phyloP scores from a whole-genome alignment of 2,113 vertebrate species.

The Corvus hawaiiensis region DNA sequence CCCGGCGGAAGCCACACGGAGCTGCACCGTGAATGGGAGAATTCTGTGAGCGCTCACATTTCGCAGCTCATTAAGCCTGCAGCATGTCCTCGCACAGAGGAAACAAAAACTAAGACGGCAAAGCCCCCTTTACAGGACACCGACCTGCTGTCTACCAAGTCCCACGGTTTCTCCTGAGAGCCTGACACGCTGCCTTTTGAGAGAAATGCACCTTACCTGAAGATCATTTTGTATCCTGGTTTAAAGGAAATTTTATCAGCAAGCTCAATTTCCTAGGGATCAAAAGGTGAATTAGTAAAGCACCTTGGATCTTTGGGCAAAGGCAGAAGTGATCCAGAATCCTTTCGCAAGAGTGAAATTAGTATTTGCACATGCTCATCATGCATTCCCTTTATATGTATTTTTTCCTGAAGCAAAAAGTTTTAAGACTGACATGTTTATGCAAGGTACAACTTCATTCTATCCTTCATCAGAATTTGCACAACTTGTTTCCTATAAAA shows the following conservation, averaged over 20 bases:
- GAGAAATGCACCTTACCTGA: neutral
- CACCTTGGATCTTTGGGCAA: neutral
- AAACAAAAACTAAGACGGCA: neutral
- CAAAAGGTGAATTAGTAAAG: neutral
- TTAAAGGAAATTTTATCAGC: neutral
- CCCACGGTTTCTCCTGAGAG: neutral
- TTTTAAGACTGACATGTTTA: neutral
- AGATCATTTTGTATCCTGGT: neutral
- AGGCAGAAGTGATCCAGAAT: neutral
- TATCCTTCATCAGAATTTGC: neutral
- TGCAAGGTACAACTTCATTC: neutral
- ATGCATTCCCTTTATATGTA: neutral
- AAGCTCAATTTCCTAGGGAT: neutral
- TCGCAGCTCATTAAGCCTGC: constrained; percentile 9
- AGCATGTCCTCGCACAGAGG: neutral
- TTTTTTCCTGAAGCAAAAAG: neutral
- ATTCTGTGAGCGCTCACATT: neutral
- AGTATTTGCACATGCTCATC: neutral
- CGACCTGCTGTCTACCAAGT: neutral
- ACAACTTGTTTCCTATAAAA: neutral
- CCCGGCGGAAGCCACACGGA: neutral
- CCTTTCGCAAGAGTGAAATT: neutral
- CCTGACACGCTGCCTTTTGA: neutral
- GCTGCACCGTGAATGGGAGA: constrained; percentile 4
- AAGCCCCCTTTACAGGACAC: neutral